phyloP scores from a whole-genome alignment of 2,888 invertebrate genomes.

The Archips xylosteana region DNA sequence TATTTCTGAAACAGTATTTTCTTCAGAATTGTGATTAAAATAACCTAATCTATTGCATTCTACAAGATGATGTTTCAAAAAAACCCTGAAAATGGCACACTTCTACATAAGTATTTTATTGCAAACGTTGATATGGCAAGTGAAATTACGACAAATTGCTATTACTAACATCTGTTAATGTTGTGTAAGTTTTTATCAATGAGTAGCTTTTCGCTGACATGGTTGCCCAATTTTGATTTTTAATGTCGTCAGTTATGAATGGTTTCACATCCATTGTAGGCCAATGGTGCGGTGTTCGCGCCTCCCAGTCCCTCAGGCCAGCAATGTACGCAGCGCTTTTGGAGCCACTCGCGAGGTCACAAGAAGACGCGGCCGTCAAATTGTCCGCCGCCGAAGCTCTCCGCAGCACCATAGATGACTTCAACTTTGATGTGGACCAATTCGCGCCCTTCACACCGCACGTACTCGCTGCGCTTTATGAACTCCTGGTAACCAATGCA shows the following conservation, averaged over 20 bases:
- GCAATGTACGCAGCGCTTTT: conserved; percentile 92
- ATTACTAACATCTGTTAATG: too few relatives aligned
- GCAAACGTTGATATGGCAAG: too few relatives aligned
- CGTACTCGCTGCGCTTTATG: conserved; percentile 92
- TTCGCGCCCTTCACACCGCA: conserved; percentile 94
- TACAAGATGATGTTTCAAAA: too few relatives aligned
- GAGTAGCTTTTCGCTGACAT: too few relatives aligned
- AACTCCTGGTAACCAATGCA: conserved; percentile 87
- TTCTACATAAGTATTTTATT: too few relatives aligned
- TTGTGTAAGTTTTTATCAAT: too few relatives aligned
- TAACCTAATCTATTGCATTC: too few relatives aligned
- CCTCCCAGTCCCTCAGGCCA: conserved; percentile 92
- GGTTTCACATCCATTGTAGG: conserved; percentile 58
- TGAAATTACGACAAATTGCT: too few relatives aligned
- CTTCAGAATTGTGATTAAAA: too few relatives aligned
- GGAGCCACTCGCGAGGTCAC: conserved; percentile 86
- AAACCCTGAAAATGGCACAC: too few relatives aligned
- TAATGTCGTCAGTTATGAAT: background rate
- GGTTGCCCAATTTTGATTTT: too few relatives aligned
- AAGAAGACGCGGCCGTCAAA: conserved; percentile 95
- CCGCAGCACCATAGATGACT: conserved; percentile 94
- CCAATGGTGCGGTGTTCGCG: conserved; percentile 92
- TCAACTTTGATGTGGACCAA: conserved; percentile 95
- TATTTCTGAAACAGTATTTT: too few relatives aligned
- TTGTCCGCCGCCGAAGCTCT: conserved; percentile 94